Percentiles rank a stretch among this genome's conserved stretches.
These are phyloP conservation scores for Papilio aristodemus DNA, from an alignment of 1,140 invertebrate genomes.

Conservation along the genomic window DNA sequence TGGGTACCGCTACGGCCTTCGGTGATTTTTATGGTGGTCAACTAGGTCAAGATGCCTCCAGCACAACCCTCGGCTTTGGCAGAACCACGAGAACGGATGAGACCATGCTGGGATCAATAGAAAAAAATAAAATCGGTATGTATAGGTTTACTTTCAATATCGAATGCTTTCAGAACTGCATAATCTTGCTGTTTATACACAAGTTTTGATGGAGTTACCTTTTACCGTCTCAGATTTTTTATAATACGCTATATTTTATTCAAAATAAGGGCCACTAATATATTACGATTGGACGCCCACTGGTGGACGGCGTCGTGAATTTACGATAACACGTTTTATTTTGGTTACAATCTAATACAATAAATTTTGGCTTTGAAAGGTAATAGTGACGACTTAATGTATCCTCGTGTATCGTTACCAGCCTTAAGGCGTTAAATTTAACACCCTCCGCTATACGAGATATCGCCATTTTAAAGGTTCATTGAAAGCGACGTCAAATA, in stretches of 20 bases:
- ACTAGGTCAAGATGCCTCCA: constrained; percentile 63
- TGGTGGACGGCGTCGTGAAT: too few relatives aligned
- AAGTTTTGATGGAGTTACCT: too few relatives aligned
- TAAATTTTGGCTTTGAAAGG: constrained; percentile 15
- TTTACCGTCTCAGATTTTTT: too few relatives aligned
- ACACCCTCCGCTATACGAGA: constrained; percentile 34
- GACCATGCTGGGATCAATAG: constrained; percentile 66
- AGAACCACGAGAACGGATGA: constrained; percentile 65
- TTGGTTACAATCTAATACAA: background rate
- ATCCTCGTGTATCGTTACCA: background rate
- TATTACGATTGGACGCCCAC: too few relatives aligned
- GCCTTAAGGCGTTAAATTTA: constrained; percentile 37
- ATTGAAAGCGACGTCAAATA: constrained; percentile 39
- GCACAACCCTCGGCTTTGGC: constrained; percentile 59
- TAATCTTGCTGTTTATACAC: too few relatives aligned
- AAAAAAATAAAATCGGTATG: constrained; percentile 76
- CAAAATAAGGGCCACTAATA: too few relatives aligned
- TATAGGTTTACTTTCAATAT: constrained; percentile 13
- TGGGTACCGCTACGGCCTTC: constrained; percentile 81
- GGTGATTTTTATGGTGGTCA: constrained; percentile 82
- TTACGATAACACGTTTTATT: too few relatives aligned
- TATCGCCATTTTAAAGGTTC: constrained; percentile 39
- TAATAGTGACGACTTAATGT: background rate
- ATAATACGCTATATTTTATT: too few relatives aligned
- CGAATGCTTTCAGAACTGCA: background rate